A percentile compares a stretch with the other conserved stretches of the same genome.
These are phyloP conservation scores for Agrypnus murinus DNA, from an alignment of 2,888 invertebrate genomes.

Conservation along the genomic window DNA sequence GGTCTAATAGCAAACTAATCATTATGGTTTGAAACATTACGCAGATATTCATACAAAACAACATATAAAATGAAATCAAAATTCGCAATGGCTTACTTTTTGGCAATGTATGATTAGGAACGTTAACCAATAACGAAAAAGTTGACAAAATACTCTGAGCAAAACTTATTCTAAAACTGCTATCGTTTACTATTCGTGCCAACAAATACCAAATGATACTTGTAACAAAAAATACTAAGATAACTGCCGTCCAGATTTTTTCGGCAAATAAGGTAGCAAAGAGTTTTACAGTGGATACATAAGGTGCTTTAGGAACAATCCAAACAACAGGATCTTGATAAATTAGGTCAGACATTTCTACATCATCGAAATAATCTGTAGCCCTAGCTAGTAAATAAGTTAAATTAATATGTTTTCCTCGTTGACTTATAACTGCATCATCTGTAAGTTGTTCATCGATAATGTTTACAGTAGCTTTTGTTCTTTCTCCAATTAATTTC, in stretches of 20 bases:
- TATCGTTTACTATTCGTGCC: neutral
- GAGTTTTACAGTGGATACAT: neutral
- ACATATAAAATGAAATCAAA: neutral
- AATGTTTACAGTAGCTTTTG: neutral
- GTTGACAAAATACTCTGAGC: neutral
- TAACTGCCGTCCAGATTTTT: neutral
- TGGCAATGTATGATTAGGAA: neutral
- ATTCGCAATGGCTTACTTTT: neutral
- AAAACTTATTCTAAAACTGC: neutral
- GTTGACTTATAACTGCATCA: neutral
- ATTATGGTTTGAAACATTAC: neutral
- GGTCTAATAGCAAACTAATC: slow-evolving; percentile 2
- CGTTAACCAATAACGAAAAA: neutral
- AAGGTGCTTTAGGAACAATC: slow-evolving; percentile 18
- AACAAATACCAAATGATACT: neutral
- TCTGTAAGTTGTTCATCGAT: neutral
- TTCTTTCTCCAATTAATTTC: slow-evolving; percentile 10
- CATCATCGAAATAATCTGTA: neutral
- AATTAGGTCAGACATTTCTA: slow-evolving; percentile 8
- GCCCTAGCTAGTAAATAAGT: slow-evolving; percentile 1
- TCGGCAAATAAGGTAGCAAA: neutral
- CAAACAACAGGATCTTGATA: slow-evolving; percentile 17
- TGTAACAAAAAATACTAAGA: neutral
- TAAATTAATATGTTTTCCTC: neutral
- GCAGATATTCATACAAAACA: neutral